Evolutionary conservation across 2,113 vertebrate genomes (phyloP).

Genomic region (Eolophus roseicapilla): DNA sequence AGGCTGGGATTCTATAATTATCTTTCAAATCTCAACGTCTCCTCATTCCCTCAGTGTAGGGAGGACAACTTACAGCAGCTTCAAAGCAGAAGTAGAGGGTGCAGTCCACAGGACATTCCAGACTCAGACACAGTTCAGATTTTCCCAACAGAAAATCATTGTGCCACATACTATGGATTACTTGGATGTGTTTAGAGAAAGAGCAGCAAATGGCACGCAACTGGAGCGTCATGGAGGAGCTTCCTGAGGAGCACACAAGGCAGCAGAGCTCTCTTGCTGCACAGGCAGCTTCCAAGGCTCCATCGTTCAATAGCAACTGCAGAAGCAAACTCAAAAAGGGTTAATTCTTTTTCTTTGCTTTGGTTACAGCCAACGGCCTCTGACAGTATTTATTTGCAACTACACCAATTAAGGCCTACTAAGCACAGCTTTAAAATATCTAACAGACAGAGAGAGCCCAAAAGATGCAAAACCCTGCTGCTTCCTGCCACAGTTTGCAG

Average conservation of each 20-base stretch:
- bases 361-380: background rate
- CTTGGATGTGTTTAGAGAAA: background rate
- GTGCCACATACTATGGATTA: background rate
- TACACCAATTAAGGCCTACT: background rate
- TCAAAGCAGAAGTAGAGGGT: background rate
- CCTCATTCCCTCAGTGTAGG: background rate
- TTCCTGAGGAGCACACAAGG: background rate
- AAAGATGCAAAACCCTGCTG: background rate
- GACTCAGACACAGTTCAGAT: background rate
- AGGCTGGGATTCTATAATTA: background rate
- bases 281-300: background rate
- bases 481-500: constrained; percentile 21
- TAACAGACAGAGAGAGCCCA: background rate
- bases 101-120: background rate
- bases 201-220: background rate
- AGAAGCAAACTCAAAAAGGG: background rate
- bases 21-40: background rate
- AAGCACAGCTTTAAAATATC: background rate
- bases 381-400: background rate
- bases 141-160: background rate
- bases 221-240: background rate
- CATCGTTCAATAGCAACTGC: background rate
- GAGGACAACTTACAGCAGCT: background rate
- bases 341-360: background rate
- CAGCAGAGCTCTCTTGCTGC: background rate